phyloP scores from a whole-genome alignment of 2,797 vertebrate genomes.

The Cottoperca gobio region DNA sequence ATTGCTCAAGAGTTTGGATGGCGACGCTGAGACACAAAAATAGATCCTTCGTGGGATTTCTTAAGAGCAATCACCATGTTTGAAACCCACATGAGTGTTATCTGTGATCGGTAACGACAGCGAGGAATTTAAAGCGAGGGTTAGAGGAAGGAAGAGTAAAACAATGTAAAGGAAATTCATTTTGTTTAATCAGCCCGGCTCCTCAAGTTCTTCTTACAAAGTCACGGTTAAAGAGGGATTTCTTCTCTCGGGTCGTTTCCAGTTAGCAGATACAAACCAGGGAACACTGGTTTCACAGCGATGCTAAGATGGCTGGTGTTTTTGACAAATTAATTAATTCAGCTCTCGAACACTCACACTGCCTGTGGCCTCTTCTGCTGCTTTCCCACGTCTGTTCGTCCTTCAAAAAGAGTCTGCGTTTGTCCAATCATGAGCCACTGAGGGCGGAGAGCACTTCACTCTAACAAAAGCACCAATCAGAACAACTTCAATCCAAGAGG shows the following conservation, averaged over 20 bases:
- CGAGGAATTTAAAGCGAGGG: slow-evolving; percentile 37
- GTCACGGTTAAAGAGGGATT: slow-evolving; percentile 11
- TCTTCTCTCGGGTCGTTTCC: slow-evolving; percentile 10
- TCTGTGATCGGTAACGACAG: slow-evolving; percentile 57
- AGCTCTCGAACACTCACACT: slow-evolving; percentile 33
- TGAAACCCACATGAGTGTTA: slow-evolving; percentile 33
- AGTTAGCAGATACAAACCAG: background rate
- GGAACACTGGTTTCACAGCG: slow-evolving; percentile 4
- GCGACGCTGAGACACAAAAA: slow-evolving; percentile 19
- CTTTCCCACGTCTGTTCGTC: slow-evolving; percentile 60
- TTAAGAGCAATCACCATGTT: slow-evolving; percentile 23
- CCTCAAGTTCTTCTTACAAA: slow-evolving; percentile 23
- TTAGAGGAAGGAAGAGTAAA: slow-evolving; percentile 13
- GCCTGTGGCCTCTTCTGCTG: slow-evolving; percentile 39
- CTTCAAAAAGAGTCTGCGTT: slow-evolving; percentile 39
- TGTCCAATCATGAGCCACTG: slow-evolving; percentile 34
- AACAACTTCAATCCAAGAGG: slow-evolving; percentile 24
- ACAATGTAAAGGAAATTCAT: slow-evolving; percentile 23
- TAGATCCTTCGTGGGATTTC: slow-evolving; percentile 33
- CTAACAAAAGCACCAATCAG: slow-evolving; percentile 19
- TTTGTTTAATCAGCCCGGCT: slow-evolving; percentile 36
- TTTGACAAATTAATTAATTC: slow-evolving; percentile 49
- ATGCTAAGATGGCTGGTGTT: slow-evolving; percentile 7
- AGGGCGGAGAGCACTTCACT: slow-evolving; percentile 51
- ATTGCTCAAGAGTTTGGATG: slow-evolving; percentile 31